phyloP scores from a whole-genome alignment of 2,113 vertebrate species.

The Aspidoscelis tigris region DNA sequence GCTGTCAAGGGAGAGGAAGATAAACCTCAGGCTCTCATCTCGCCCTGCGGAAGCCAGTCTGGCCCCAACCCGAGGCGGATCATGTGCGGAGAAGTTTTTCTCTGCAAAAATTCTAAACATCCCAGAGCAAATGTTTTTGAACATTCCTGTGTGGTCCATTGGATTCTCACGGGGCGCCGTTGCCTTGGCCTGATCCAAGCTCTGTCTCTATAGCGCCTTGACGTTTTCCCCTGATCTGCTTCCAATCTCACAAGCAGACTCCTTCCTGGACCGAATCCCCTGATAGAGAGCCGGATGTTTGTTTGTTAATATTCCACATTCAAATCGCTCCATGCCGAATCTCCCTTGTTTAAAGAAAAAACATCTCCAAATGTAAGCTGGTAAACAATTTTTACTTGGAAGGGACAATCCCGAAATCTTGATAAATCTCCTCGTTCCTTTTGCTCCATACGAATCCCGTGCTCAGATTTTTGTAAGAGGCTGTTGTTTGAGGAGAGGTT shows the following conservation, averaged over 20 bases:
- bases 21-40: conserved; percentile 34
- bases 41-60: conserved; percentile 34
- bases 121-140: conserved; percentile 46
- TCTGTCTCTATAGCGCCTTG: background rate
- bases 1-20: conserved; percentile 8
- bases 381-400: background rate
- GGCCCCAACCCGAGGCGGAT: background rate
- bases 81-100: conserved; percentile 37
- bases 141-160: conserved; percentile 47
- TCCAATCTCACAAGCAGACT: background rate
- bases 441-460: background rate
- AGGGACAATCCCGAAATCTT: background rate
- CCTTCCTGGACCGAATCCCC: background rate
- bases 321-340: background rate
- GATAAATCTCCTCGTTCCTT: background rate
- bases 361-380: background rate
- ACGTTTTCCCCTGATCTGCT: background rate
- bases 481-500: too few relatives aligned
- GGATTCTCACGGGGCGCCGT: background rate
- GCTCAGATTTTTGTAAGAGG: background rate
- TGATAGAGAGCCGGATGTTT: too few relatives aligned
- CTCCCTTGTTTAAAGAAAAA: background rate
- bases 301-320: background rate
- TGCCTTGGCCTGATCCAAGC: conserved; percentile 28
- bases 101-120: conserved; percentile 31